phyloP scores from a whole-genome alignment of 2,888 invertebrate species.

The Byasa hedistus region DNA sequence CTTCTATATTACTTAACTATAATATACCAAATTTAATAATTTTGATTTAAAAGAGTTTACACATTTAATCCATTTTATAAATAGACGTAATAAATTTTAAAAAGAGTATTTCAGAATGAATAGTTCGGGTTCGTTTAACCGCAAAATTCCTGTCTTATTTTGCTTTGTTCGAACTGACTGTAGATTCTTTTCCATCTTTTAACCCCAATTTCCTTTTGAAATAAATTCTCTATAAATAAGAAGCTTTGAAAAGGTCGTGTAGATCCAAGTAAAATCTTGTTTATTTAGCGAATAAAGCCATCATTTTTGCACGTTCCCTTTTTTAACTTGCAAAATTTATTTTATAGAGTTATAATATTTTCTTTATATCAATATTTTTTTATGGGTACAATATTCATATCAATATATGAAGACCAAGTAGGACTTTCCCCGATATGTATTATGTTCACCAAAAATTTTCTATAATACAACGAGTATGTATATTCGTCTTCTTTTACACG shows the following conservation, averaged over 20 bases:
- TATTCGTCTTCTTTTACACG: constrained; percentile 44
- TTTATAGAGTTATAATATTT: neutral
- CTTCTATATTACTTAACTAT: neutral
- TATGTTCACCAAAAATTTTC: constrained; percentile 69
- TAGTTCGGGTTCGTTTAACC: constrained; percentile 23
- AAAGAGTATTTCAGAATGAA: constrained; percentile 9
- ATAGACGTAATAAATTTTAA: constrained; percentile 2
- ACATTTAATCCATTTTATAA: too few species aligned
- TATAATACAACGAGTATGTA: constrained; percentile 76
- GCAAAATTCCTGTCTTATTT: constrained; percentile 35
- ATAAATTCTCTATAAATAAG: constrained; percentile 44
- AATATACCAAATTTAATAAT: neutral
- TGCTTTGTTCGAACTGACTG: constrained; percentile 43
- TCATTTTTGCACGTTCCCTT: neutral
- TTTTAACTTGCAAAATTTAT: constrained; percentile 36
- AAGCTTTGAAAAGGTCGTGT: constrained; percentile 49
- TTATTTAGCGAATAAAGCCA: neutral
- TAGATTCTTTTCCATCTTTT: constrained; percentile 50
- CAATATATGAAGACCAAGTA: too few species aligned
- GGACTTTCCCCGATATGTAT: constrained; percentile 36
- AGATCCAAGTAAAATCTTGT: constrained; percentile 1
- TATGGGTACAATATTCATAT: too few species aligned
- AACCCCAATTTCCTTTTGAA: constrained; percentile 59
- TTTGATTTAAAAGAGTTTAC: neutral
- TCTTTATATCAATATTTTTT: constrained; percentile 60